These are phyloP conservation scores for Argya squamiceps DNA, from an alignment of 2,797 vertebrate genomes.

Conservation along the genomic window DNA sequence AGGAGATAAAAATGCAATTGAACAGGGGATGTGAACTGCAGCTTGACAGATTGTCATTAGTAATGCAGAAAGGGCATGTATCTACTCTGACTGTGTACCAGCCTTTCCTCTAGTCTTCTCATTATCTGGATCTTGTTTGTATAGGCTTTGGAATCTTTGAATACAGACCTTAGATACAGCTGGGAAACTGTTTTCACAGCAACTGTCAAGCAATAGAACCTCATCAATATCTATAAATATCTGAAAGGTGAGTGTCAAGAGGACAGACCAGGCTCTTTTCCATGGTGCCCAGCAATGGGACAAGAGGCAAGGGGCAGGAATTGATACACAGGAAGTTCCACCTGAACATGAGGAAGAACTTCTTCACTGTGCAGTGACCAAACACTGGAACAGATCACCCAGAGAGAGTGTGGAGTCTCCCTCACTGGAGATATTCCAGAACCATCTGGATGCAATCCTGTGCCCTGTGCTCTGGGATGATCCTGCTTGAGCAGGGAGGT, in stretches of 20 bases:
- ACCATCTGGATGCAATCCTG: rapidly evolving
- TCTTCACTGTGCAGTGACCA: rapidly evolving
- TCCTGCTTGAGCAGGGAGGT: rapidly evolving
- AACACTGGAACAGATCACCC: neutral
- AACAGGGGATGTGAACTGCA: neutral
- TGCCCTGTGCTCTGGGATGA: neutral
- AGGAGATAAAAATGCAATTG: neutral
- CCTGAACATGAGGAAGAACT: neutral
- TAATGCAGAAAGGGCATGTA: neutral
- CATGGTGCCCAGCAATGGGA: rapidly evolving
- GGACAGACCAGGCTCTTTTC: neutral
- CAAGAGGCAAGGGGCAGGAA: rapidly evolving
- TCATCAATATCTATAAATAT: too few relatives aligned
- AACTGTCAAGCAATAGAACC: neutral
- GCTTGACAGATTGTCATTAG: neutral
- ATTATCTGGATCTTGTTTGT: neutral
- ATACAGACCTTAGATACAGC: neutral
- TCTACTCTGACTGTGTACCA: neutral
- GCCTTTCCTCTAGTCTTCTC: neutral
- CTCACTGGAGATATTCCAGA: neutral
- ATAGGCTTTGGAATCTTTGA: neutral
- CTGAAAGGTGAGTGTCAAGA: neutral
- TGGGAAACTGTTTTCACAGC: neutral
- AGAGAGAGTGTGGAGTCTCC: neutral
- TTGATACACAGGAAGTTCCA: rapidly evolving